Conservation (phyloP, 2,113 vertebrate species). For the Trochalopteron elliotii region DNA sequence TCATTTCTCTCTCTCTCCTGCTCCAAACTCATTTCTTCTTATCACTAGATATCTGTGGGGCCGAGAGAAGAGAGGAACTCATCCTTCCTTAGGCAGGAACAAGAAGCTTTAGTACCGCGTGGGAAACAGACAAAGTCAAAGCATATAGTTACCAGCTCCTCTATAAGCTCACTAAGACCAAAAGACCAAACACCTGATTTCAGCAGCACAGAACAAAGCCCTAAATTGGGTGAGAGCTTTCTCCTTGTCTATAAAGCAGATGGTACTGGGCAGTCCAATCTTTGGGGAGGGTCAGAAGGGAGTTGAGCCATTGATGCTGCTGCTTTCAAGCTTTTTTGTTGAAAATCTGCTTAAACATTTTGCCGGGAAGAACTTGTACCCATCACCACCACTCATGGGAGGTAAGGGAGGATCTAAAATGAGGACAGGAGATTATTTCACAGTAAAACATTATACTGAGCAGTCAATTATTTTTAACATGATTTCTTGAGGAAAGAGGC, state of each 20-base stretch:
- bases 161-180: not conserved
- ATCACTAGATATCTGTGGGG: not conserved
- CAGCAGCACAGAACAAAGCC: not conserved
- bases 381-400: not conserved
- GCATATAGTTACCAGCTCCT: not conserved
- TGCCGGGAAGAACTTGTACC: not conserved
- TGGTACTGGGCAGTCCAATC: not conserved
- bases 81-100: not conserved
- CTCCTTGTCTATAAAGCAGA: not conserved
- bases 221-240: not conserved
- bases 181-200: not conserved
- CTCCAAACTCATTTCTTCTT: not conserved
- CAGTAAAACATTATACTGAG: not conserved
- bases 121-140: not conserved
- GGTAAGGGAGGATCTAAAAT: not conserved
- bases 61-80: not conserved
- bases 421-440: not conserved
- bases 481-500: not conserved
- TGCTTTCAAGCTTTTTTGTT: not conserved
- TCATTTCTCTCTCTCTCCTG: not conserved
- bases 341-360: not conserved
- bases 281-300: not conserved
- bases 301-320: not conserved
- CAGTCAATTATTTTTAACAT: not conserved
- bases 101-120: not conserved